A percentile compares a stretch with the other conserved stretches of the same genome.
phyloP scores from a whole-genome alignment of 2,113 vertebrate genomes.

The Myrmecobius fasciatus region DNA sequence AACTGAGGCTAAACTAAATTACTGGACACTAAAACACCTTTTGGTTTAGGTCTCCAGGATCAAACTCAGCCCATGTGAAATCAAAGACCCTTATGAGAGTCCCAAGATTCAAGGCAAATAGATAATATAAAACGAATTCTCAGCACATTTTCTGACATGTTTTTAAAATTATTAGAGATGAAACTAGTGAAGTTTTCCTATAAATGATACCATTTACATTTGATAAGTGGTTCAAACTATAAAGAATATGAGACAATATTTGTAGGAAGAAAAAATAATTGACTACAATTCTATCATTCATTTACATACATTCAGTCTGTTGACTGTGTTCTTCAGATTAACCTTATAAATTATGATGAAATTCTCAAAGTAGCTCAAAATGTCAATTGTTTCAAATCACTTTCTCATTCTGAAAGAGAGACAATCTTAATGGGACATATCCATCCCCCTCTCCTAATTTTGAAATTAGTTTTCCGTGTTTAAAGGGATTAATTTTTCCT shows the following conservation, averaged over 20 bases:
- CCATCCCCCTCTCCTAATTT: background rate
- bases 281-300: background rate
- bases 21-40: no score
- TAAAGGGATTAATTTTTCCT: background rate
- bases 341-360: background rate
- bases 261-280: background rate
- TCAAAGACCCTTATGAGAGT: background rate
- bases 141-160: background rate
- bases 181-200: background rate
- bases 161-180: background rate
- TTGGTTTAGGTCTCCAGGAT: background rate
- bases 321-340: background rate
- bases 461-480: background rate
- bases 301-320: background rate
- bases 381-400: background rate
- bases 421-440: background rate
- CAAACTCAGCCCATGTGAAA: background rate
- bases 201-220: background rate
- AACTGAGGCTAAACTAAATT: background rate
- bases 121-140: background rate
- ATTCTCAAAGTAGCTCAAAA: background rate
- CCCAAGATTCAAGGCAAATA: background rate
- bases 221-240: background rate
- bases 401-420: background rate
- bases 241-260: background rate